Evolutionary conservation across 2,888 invertebrate genomes (phyloP).

Genomic region (Crioceris asparagi): DNA sequence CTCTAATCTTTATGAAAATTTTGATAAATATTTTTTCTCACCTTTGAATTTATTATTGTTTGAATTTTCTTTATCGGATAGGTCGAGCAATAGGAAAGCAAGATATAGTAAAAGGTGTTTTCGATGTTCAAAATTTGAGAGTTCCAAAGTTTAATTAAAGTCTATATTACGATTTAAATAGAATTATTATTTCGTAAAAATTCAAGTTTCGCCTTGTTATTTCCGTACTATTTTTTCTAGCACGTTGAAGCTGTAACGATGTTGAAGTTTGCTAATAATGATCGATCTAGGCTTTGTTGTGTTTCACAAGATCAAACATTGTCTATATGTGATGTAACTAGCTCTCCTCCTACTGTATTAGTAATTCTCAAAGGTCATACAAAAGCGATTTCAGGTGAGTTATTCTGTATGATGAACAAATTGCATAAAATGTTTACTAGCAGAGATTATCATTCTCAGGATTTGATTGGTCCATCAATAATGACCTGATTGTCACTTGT

Average conservation of each 20-base stretch:
- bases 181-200: no score
- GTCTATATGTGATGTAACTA: conserved; percentile 68
- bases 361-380: conserved; percentile 65
- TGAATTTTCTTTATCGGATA: no score
- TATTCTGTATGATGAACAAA: background rate
- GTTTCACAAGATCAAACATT: conserved; percentile 69
- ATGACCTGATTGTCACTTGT: conserved; percentile 71
- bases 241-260: conserved; percentile 62
- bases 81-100: no score
- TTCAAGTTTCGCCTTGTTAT: no score
- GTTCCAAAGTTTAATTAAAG: no score
- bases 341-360: conserved; percentile 59
- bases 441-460: conserved; percentile 36
- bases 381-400: conserved; percentile 45
- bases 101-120: no score
- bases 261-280: conserved; percentile 78
- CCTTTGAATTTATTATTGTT: no score
- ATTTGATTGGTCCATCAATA: conserved; percentile 78
- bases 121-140: no score
- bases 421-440: background rate
- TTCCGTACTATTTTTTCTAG: conserved; percentile 38
- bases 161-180: no score
- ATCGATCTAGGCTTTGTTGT: conserved; percentile 66
- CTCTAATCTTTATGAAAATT: no score
- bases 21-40: no score